phyloP scores from a whole-genome alignment of 2,797 vertebrate species.

The Garrulus glandarius region DNA sequence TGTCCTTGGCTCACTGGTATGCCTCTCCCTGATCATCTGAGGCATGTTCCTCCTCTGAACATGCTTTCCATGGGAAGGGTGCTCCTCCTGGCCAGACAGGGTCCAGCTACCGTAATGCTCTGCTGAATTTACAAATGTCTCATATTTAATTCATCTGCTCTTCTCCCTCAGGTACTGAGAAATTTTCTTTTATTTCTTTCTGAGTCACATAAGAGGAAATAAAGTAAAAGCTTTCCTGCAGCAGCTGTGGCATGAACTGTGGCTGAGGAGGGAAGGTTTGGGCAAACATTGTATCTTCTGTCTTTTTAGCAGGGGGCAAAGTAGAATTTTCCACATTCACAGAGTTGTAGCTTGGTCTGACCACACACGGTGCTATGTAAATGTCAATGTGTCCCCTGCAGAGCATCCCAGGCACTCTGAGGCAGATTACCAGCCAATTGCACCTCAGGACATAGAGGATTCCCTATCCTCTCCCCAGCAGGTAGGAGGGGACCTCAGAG shows the following conservation, averaged over 20 bases:
- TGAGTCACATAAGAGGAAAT: fast-evolving
- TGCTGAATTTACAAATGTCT: background rate
- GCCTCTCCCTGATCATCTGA: background rate
- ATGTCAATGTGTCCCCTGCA: background rate
- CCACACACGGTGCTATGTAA: background rate
- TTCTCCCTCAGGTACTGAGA: background rate
- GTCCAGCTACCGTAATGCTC: background rate
- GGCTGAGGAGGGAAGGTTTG: background rate
- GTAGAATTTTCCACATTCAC: background rate
- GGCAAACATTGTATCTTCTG: background rate
- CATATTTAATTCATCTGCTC: background rate
- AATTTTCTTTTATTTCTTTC: background rate
- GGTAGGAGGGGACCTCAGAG: background rate
- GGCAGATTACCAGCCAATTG: background rate
- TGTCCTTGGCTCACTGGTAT: background rate
- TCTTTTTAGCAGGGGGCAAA: background rate
- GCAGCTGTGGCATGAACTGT: background rate
- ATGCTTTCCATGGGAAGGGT: too few species aligned
- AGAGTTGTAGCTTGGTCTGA: background rate
- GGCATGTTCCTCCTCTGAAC: background rate
- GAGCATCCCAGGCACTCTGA: background rate
- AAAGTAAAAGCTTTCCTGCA: background rate
- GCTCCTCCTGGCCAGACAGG: background rate
- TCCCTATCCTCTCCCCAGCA: background rate
- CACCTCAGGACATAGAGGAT: background rate